Base-by-base conservation (phyloP, 2,113 vertebrate genomes). In the Cyprinodon variegatus region DNA sequence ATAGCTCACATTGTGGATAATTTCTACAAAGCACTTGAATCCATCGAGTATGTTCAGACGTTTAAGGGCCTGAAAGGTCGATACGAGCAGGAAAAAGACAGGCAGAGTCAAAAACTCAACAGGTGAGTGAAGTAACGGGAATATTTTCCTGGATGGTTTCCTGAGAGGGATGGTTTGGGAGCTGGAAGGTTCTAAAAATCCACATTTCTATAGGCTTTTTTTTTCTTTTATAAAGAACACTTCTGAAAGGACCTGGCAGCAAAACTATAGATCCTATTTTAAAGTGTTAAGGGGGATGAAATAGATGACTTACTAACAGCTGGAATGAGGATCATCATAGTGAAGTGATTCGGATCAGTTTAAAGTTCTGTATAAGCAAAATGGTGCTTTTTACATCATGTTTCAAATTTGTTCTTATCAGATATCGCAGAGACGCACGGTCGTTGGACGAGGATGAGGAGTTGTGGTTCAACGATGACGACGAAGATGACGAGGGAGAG, bases 1-100 rank as follows among this genome's bases (percentile, higher is more conserved):
- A 99, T 97, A 78, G 95, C 97, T 90, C 97, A 99, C 94, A 99
- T 99, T 89, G 96, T 99, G 90, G 97, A 99, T 91, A 98, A 99
- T 90, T 99, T 99, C 93, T 98, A 98, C 93, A 96, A 97, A 94
- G 96, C 97, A 92, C 98, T 99, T 93, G 98, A 99, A 94, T 95
- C 97, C 22, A 98, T 99, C 37, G 98, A 99, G 77, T 99, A 99
- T 45, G 98, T 99, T 91, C 98, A 99, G 92, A 99, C 98, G 0
- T 99, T 99, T 90, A 99, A 99, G 93, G 98, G 97, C 68, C 88
- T 99, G 92, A 99, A 99, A 92, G 96, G 96, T 20, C 96, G 96
- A 76, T 99, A 99, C 0, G 98, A 99, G 88, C 97, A 99, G 94
- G 98, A 99, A 78, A 98, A 98, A 86, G 97, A 98, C 87, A 78